Conservation (phyloP, 2,888 invertebrate genomes). For the Cinara cedri region DNA sequence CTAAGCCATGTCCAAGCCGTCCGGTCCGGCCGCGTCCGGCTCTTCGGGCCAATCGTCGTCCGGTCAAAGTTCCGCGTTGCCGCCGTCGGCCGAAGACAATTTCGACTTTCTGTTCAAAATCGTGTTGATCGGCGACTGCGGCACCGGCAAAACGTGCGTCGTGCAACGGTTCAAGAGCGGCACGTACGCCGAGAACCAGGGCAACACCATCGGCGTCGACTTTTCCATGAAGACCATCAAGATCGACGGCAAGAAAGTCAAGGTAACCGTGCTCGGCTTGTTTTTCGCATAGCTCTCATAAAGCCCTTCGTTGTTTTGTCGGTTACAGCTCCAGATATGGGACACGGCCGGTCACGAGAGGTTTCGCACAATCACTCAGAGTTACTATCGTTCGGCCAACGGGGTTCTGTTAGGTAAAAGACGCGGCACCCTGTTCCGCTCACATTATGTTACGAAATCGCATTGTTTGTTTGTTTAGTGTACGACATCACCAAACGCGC, state of each 20-base stretch:
- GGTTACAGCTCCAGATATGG: constrained; percentile 87
- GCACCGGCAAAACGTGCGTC: constrained; percentile 91
- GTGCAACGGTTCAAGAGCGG: constrained; percentile 96
- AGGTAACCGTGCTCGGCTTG: constrained; percentile 68
- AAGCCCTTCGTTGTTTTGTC: not conserved
- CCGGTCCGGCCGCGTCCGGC: constrained; percentile 30
- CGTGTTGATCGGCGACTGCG: constrained; percentile 89
- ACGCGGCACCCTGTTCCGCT: not conserved
- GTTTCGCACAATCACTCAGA: constrained; percentile 95
- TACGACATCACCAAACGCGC: constrained; percentile 94
- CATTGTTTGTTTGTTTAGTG: constrained; percentile 67
- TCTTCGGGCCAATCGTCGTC: not conserved
- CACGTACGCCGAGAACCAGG: constrained; percentile 92
- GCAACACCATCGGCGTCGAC: constrained; percentile 96
- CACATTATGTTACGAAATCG: not conserved
- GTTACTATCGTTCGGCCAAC: constrained; percentile 95
- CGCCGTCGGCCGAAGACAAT: constrained; percentile 69
- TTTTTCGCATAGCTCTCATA: not conserved
- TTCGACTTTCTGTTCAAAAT: constrained; percentile 96
- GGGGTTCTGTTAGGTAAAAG: constrained; percentile 85
- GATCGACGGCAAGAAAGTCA: constrained; percentile 92
- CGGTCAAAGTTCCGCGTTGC: not conserved
- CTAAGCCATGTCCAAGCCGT: constrained; percentile 34
- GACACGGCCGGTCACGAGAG: constrained; percentile 96
- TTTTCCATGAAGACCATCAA: constrained; percentile 97